A percentile compares a stretch with the other conserved stretches of the same genome.
phyloP scores from a whole-genome alignment of 2,113 vertebrate genomes.

The Neolamprologus fasciatus region DNA sequence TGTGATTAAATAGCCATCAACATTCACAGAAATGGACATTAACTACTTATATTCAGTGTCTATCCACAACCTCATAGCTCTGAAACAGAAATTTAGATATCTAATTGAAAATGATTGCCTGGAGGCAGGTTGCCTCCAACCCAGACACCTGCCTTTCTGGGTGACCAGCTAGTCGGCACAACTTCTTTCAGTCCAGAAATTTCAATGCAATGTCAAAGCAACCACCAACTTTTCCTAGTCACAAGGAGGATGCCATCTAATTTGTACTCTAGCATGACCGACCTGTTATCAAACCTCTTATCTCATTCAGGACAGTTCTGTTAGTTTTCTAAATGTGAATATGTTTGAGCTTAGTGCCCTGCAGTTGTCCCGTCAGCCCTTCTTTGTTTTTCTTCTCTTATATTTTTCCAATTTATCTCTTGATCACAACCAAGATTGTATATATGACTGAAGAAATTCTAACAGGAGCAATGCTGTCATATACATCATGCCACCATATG shows the following conservation, averaged over 20 bases:
- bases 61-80: not conserved
- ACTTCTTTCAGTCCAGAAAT: not conserved
- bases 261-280: not conserved
- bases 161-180: not conserved
- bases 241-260: not conserved
- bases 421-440: not conserved
- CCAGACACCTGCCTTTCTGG: not conserved
- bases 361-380: not conserved
- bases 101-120: not conserved
- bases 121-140: not conserved
- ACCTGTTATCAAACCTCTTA: not conserved
- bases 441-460: not conserved
- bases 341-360: not conserved
- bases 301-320: not conserved
- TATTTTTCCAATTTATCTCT: not conserved
- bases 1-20: not conserved
- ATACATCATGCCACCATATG: conserved; percentile 5
- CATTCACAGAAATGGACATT: not conserved
- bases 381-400: not conserved
- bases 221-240: not conserved
- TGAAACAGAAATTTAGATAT: not conserved
- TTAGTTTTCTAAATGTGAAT: not conserved
- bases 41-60: not conserved
- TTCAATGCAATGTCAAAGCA: not conserved
- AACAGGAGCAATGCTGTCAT: not conserved